Evolutionary conservation across 1,140 invertebrate species (phyloP), one percentile per base, ranked within the genome.

Genomic region (Bombus waltoni): DNA sequence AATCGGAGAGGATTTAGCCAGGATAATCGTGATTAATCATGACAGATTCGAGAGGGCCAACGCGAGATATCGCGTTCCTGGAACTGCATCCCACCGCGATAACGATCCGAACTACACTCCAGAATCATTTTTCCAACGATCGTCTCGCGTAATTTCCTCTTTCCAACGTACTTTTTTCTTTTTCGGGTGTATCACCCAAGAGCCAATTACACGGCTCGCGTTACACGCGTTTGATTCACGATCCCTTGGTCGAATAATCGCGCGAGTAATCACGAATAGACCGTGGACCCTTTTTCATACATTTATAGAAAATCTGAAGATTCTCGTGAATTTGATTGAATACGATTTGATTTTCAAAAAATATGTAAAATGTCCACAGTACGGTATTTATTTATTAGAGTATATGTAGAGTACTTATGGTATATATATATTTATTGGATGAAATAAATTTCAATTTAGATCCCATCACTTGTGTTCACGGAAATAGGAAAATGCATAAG

Each of bases 131-230:
- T 74, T 74, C 38, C 42, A 2, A 35, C 32, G 38, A 42, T 22
- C 35, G 44, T 40, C 3, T n/a, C 82, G 53, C 32, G 53, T 72
- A 84, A 79, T 65, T 72, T 62, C 53, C 75, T 8, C 22, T 35
- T 32, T 66, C 15, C 47, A 53, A 53, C 47, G 47, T 22, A 53
- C 59, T 62, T 28, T 13, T 10, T 62, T 62, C 28, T n/a, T 62
- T n/a, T 62, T 5, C 28, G 28, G 18, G 11, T 75, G 62, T 47
- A 6, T 40, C 35, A 18, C 18, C 68, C 18, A 22, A 68, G 3
- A 66, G 70, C 87, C 87, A 89, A 89, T 89, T 89, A 89, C 75
- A 80, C n/a, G 38, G 73, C 59, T 75, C 59, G 82, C 77, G 74
- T 84, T 87, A 83, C 86, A 76, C 80, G 25, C 53, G 77, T 71